Evolutionary conservation across 2,797 vertebrate genomes (phyloP).

Genomic region (Synanceia verrucosa): DNA sequence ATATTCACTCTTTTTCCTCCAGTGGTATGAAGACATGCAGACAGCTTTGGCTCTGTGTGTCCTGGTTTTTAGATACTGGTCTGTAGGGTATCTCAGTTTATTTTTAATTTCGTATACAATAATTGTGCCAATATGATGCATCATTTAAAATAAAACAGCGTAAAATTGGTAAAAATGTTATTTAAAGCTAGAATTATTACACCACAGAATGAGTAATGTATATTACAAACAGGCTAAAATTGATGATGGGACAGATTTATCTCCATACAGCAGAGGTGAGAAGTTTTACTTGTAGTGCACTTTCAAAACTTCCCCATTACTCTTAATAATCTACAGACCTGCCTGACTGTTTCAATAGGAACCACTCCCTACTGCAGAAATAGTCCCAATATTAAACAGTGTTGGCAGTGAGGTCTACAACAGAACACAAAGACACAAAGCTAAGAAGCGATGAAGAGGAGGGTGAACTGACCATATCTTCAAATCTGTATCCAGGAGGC

Average conservation of each 20-base stretch:
- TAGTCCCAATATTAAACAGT: neutral
- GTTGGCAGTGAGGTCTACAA: neutral
- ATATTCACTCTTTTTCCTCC: neutral
- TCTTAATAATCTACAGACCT: neutral
- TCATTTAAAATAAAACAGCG: neutral
- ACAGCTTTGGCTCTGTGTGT: neutral
- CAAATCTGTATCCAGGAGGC: slow-evolving; percentile 84
- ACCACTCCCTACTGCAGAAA: neutral
- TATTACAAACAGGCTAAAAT: neutral
- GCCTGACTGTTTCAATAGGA: neutral
- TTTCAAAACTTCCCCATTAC: neutral
- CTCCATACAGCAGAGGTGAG: neutral
- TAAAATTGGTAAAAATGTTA: neutral
- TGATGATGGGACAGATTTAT: neutral
- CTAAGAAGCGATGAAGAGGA: neutral
- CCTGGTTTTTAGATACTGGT: neutral
- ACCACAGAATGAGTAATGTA: neutral
- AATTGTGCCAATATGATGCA: neutral
- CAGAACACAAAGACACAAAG: neutral
- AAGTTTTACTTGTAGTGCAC: neutral
- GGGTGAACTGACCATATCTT: slow-evolving; percentile 69
- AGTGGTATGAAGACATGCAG: neutral
- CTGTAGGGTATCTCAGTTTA: neutral
- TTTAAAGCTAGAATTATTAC: neutral
- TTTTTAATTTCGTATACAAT: neutral